Evolutionary conservation across 2,113 vertebrate genomes (phyloP), one percentile per base, ranked within the genome.

Genomic region (Varanus salvator): DNA sequence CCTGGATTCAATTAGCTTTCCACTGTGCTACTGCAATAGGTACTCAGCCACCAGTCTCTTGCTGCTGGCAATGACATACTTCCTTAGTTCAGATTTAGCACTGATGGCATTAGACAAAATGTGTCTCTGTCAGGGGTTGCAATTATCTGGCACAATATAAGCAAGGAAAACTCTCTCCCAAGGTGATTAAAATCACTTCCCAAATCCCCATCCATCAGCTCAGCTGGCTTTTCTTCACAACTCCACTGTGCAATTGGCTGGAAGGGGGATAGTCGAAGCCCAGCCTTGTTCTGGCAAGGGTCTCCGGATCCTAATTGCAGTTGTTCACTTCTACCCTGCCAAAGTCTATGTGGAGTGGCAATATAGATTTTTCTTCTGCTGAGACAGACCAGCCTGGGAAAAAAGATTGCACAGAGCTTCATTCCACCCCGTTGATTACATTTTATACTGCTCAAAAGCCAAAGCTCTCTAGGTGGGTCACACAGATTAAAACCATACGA

Each of bases 21-120:
- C 74, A 89, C 54, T 84, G 74, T 78, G 88, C 44, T 78, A 11
- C 44, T 52, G 21, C 29, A 88, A 69, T 38, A n/a, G 31, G 81
- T 84, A 52, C 44, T 89, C 72, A 89, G 81, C 31, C 48, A 29
- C 50, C 72, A 69, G 82, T 27, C 23, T 25, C 72, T 85, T 52
- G 72, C 82, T 89, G 82, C 60, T 89, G 75, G 82, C 82, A 89
- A 85, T 85, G 60, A 76, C 72, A 85, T 89, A 89, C 88, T 89
- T 85, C 86, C 81, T 69, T 84, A 68, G 57, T 84, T 85, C n/a
- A 29, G 57, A 78, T 69, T 77, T 77, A 85, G 88, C 82, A 15
- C 48, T 84, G 82, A 38, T 54, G 48, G 57, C 81, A 78, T 77
- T 89, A 85, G 81, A 78, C 88, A 78, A 78, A 85, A 85, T 78